These are phyloP conservation scores for Euplexia lucipara DNA, from an alignment of 2,888 invertebrate species.

Conservation along the genomic window DNA sequence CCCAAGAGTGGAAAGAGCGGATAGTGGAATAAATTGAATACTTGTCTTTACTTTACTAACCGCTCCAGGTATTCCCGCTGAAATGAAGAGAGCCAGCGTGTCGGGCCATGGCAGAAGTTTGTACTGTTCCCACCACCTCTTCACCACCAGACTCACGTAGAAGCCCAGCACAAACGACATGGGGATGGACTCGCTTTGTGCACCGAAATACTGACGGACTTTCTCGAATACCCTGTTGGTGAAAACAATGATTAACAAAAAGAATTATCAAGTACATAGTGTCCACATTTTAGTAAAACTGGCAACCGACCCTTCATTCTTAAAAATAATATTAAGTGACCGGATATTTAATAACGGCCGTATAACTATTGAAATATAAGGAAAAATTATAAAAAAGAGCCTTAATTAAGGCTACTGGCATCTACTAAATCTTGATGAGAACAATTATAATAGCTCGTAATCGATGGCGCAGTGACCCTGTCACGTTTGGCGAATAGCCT, in stretches of 20 bases:
- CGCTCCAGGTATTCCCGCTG: slow-evolving; percentile 97
- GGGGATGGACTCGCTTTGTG: slow-evolving; percentile 97
- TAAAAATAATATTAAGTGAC: neutral
- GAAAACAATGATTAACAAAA: slow-evolving; percentile 30
- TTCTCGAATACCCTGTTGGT: slow-evolving; percentile 96
- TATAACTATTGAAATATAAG: neutral
- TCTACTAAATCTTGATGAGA: slow-evolving; percentile 12
- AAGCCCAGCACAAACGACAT: slow-evolving; percentile 99
- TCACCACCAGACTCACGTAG: slow-evolving; percentile 97
- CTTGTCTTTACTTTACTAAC: slow-evolving; percentile 92
- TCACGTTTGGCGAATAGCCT: slow-evolving; percentile 52
- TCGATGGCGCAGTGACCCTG: slow-evolving; percentile 51
- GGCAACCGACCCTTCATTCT: neutral
- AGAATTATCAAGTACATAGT: neutral
- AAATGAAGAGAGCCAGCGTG: slow-evolving; percentile 97
- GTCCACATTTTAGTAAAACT: neutral
- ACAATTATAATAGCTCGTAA: slow-evolving; percentile 42
- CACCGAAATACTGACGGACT: slow-evolving; percentile 96
- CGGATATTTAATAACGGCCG: too few relatives aligned
- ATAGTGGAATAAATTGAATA: slow-evolving; percentile 67
- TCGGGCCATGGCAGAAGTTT: slow-evolving; percentile 98
- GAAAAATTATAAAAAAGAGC: neutral
- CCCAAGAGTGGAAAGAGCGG: slow-evolving; percentile 38
- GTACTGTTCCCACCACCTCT: slow-evolving; percentile 99
- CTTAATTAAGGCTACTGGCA: neutral